Evolutionary conservation across 2,797 vertebrate genomes (phyloP), one percentile per base, ranked within the genome.

Genomic region (Erpetoichthys calabaricus): DNA sequence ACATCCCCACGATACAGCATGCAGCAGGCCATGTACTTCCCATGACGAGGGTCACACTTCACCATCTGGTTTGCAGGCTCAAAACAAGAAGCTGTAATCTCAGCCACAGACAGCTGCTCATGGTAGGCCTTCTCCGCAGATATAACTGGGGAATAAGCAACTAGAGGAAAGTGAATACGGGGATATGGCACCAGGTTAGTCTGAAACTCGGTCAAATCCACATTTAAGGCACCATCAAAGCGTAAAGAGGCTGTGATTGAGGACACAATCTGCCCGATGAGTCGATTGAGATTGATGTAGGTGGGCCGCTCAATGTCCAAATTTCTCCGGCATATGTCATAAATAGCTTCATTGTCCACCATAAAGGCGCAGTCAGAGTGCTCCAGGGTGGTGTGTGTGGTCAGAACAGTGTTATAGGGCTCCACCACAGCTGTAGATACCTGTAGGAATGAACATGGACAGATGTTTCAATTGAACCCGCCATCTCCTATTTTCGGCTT

Each of bases 281-380:
- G 82, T 42, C 88, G 73, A 53, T 96, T 97, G 57, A 97, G 76
- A 65, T 97, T 96, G 68, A 91, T 95, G 61, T 96, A 95, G 0
- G 86, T 85, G 0, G 93, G 94, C 1, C 89, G 87, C 10, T 92
- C 90, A 1, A 94, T 92, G 67, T 94, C 91, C 63, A 97, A 79
- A 68, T 98, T 97, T 50, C 89, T 76, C 5, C 89, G 84, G 72
- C 92, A 97, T 72, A 97, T 94, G 64, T 97, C 90, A 0, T 94
- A 98, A 78, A 93, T 94, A 68, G 91, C 92, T 67, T 95, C 91
- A 0, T 96, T 96, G 74, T 97, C 91, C 44, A 95, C 92, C 89
- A 96, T 92, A 79, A 96, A 98, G 67, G 91, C 90, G 8, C 92
- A 97, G 68, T 97, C 92, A 0, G 91, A 94, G 72, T 96, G 91